Evolutionary conservation across 2,888 invertebrate genomes (phyloP).

Genomic region (Uloborus plumipes): DNA sequence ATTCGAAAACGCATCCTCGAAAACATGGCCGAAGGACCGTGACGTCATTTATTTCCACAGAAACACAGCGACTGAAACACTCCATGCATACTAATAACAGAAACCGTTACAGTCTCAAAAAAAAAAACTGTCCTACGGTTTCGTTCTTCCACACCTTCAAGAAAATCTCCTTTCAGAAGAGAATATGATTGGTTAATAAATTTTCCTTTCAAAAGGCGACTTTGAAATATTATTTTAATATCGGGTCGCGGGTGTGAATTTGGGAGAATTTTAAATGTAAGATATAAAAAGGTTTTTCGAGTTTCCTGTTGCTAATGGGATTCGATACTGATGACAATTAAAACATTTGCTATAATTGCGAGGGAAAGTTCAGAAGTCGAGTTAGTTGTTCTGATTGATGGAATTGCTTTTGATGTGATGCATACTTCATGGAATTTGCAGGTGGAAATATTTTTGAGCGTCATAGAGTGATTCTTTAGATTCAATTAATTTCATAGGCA

Average conservation of each 20-base stretch:
- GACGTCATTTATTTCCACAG: slow-evolving; percentile 7
- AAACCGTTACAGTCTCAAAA: not conserved
- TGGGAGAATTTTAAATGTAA: slow-evolving; percentile 9
- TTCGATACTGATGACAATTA: not conserved
- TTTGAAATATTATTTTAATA: slow-evolving; percentile 29
- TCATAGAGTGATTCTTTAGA: too few relatives aligned
- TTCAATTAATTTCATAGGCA: too few relatives aligned
- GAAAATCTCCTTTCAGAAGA: not conserved
- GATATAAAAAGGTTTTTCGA: too few relatives aligned
- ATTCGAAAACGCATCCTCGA: not conserved
- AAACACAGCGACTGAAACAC: slow-evolving; percentile 7
- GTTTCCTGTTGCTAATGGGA: not conserved
- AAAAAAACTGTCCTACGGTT: not conserved
- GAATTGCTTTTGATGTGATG: too few relatives aligned
- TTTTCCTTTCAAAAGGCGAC: slow-evolving; percentile 15
- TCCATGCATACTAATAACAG: slow-evolving; percentile 17
- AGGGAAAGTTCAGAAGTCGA: too few relatives aligned
- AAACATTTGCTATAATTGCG: too few relatives aligned
- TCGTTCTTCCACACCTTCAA: not conserved
- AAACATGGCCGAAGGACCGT: not conserved
- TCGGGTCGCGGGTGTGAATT: not conserved
- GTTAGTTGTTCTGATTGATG: too few relatives aligned
- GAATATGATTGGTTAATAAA: slow-evolving; percentile 33
- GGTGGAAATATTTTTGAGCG: too few relatives aligned
- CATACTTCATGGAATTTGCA: too few relatives aligned